Conservation (phyloP, 23 tunicate species). For the Styela clava region DNA sequence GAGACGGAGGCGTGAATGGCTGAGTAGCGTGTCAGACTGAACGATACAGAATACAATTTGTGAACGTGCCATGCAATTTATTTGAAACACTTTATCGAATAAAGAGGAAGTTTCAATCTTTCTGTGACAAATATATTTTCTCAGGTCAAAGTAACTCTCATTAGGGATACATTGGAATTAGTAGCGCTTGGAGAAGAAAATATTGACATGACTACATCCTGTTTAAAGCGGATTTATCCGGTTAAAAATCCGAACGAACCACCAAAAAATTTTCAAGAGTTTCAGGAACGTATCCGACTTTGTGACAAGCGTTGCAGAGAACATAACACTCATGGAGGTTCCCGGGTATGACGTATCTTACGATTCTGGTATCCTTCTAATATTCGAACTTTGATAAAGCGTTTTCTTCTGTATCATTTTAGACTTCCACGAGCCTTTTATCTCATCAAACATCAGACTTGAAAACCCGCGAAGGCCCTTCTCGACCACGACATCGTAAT, state of each 20-base stretch:
- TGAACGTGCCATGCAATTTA: background rate
- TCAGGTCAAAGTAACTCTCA: slow-evolving; percentile 85
- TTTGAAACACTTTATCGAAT: background rate
- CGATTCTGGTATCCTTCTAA: background rate
- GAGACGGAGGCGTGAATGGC: background rate
- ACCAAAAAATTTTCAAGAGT: slow-evolving; percentile 27
- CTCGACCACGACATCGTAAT: background rate
- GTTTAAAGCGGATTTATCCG: slow-evolving; percentile 77
- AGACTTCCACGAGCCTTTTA: background rate
- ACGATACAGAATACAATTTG: background rate
- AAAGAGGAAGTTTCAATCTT: too few species aligned
- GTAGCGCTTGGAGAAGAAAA: slow-evolving; percentile 77
- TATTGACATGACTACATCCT: slow-evolving; percentile 53
- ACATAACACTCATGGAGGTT: background rate
- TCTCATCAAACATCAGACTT: background rate
- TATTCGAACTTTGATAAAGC: background rate
- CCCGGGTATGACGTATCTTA: background rate
- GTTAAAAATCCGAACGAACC: slow-evolving; percentile 11
- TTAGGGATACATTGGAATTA: slow-evolving; percentile 59
- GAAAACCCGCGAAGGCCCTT: background rate
- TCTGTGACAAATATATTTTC: too few species aligned
- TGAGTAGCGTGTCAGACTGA: too few species aligned
- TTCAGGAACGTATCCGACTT: slow-evolving; percentile 21
- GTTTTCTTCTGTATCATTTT: too few species aligned
- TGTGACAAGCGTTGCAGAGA: slow-evolving; percentile 14